Evolutionary conservation across 2,888 invertebrate genomes (phyloP).

Genomic region (Sturmia bella): DNA sequence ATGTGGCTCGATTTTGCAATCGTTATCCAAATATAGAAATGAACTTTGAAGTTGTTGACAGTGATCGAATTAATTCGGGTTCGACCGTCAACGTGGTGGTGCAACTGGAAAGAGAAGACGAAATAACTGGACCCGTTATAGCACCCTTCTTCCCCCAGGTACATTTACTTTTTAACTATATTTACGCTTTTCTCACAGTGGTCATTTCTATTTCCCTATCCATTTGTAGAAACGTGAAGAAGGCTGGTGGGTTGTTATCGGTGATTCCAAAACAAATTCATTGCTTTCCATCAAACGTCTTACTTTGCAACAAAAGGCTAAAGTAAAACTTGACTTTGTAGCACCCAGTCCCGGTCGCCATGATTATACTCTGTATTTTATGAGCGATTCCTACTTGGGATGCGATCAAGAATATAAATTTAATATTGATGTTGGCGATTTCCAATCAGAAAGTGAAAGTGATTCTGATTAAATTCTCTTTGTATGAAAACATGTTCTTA

Average conservation of each 20-base stretch:
- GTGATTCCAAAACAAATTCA: slow-evolving; percentile 96
- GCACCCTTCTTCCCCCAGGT: slow-evolving; percentile 99
- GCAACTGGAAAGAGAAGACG: slow-evolving; percentile 97
- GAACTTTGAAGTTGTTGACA: slow-evolving; percentile 93
- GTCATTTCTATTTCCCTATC: slow-evolving; percentile 1
- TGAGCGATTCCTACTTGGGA: slow-evolving; percentile 99
- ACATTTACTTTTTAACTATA: slow-evolving; percentile 19
- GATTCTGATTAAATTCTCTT: slow-evolving; percentile 83
- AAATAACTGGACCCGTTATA: slow-evolving; percentile 97
- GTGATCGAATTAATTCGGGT: slow-evolving; percentile 90
- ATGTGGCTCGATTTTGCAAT: slow-evolving; percentile 99
- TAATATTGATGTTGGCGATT: slow-evolving; percentile 90
- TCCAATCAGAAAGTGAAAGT: slow-evolving; percentile 85
- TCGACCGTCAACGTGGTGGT: slow-evolving; percentile 95
- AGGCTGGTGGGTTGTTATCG: slow-evolving; percentile 99
- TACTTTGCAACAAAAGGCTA: slow-evolving; percentile 95
- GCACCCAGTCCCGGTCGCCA: slow-evolving; percentile 94
- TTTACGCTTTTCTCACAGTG: background rate
- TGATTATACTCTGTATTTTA: slow-evolving; percentile 97
- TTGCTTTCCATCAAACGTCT: slow-evolving; percentile 98
- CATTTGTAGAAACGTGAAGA: slow-evolving; percentile 90
- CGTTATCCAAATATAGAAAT: slow-evolving; percentile 99
- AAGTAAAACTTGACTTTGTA: slow-evolving; percentile 89
- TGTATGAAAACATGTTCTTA: background rate
- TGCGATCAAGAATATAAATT: slow-evolving; percentile 99